Evolutionary conservation across 2,888 invertebrate species (phyloP), one percentile per base, ranked within the genome.

Genomic region (Aradus depressus): DNA sequence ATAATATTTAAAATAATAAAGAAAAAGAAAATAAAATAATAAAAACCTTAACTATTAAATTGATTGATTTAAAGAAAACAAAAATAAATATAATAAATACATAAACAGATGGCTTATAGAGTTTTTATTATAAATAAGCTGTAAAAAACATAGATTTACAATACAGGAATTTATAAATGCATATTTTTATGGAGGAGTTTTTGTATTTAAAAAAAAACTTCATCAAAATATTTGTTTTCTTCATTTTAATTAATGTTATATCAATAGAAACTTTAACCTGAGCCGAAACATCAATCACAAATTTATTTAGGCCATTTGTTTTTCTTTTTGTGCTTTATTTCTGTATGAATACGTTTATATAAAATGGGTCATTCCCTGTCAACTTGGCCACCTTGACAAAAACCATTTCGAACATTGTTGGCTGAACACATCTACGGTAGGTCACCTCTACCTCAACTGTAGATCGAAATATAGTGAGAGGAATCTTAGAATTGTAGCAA

Each of bases 211-310:
- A 34, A 47, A 47, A 47, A 47, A 38, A 35, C 35, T 16, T 26
- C 47, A 47, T 37, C 37, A 47, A 47, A 47, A 47, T 47, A 47
- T 22, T 35, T 47, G n/a, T n/a, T n/a, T n/a, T n/a, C n/a, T n/a
- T n/a, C n/a, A n/a, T n/a, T n/a, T n/a, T n/a, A n/a, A n/a, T n/a
- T n/a, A n/a, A n/a, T n/a, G n/a, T 34, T 22, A 34, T 28, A 38
- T 38, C 47, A 47, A 26, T 47, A 47, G 35, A 42, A 41, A 41
- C 50, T 43, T 48, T 41, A 28, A 42, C 51, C 51, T 54, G 54
- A 54, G 54, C 51, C 51, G 26, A 54, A 53, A 32, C 38, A 38
- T 34, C 31, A 22, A 50, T 55, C 55, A 55, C 55, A 52, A 48
- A 44, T 38, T 50, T 50, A 16, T 43, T 45, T 51, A 51, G 51